Percentiles rank a stretch among this genome's conserved stretches.
Evolutionary conservation across 1,140 invertebrate species (phyloP).

Genomic region (Cardiocondyla obscurior): DNA sequence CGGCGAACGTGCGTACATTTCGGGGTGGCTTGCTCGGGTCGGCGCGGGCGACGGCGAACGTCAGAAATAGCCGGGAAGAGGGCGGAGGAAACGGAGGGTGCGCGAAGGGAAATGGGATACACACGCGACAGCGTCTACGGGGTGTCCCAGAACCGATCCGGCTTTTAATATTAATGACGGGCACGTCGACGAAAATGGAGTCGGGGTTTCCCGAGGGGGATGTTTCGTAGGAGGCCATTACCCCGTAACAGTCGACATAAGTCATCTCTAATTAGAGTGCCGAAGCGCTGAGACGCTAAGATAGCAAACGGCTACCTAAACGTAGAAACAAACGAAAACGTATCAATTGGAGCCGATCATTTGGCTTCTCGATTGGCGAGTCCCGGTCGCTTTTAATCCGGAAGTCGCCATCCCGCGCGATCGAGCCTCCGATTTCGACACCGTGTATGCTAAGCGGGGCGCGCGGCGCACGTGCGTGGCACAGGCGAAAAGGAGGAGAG

Average conservation of each 20-base stretch:
- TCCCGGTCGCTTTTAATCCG: not conserved
- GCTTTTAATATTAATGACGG: slow-evolving; percentile 53
- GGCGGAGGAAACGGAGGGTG: slow-evolving; percentile 21
- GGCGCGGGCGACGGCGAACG: slow-evolving; percentile 46
- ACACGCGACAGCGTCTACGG: slow-evolving; percentile 46
- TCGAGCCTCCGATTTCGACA: no score
- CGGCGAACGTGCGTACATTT: slow-evolving; percentile 48
- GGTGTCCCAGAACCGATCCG: slow-evolving; percentile 34
- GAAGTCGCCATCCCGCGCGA: not conserved
- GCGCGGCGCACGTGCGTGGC: slow-evolving; percentile 33
- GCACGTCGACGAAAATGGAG: slow-evolving; percentile 37
- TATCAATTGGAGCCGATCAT: not conserved
- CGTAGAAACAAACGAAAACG: not conserved
- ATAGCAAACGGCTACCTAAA: not conserved
- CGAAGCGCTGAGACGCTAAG: not conserved
- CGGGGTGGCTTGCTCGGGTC: slow-evolving; percentile 45
- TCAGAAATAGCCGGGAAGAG: slow-evolving; percentile 49
- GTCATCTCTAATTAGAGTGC: slow-evolving; percentile 45
- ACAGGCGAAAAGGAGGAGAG: slow-evolving; percentile 3
- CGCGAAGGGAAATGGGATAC: slow-evolving; percentile 43
- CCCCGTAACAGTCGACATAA: slow-evolving; percentile 32
- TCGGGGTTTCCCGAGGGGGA: slow-evolving; percentile 29
- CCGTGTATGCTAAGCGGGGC: slow-evolving; percentile 3
- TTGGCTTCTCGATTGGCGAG: not conserved
- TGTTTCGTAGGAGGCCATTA: slow-evolving; percentile 45